A percentile compares a stretch with the other conserved stretches of the same genome.
phyloP scores from a whole-genome alignment of 2,797 vertebrate genomes.

The Argya squamiceps region DNA sequence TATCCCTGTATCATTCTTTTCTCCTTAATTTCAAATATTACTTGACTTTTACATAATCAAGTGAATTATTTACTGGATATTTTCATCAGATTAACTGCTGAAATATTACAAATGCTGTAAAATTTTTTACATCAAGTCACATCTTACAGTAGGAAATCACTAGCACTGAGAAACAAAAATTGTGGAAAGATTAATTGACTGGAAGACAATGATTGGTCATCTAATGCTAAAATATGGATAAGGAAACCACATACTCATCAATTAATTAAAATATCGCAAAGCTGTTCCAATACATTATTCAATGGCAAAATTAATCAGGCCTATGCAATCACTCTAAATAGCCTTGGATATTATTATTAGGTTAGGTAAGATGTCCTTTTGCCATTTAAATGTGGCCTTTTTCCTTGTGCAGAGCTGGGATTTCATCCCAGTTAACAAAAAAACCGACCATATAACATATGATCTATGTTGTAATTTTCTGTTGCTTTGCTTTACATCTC shows the following conservation, averaged over 20 bases:
- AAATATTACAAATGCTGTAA: background rate
- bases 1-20: background rate
- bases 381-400: background rate
- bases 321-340: background rate
- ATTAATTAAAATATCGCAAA: slow-evolving; percentile 34
- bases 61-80: background rate
- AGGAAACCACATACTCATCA: background rate
- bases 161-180: background rate
- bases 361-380: background rate
- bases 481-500: background rate
- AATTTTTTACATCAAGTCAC: background rate
- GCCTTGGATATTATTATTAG: background rate
- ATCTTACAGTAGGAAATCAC: background rate
- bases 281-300: background rate
- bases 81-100: background rate
- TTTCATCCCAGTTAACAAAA: background rate
- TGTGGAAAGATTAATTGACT: background rate
- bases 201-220: background rate
- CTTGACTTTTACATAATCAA: background rate
- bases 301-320: background rate
- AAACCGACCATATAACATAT: background rate
- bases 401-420: background rate
- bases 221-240: background rate
- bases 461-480: background rate
- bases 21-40: background rate